These are phyloP conservation scores for Rhadina sibilatrix DNA, from an alignment of 2,113 vertebrate species.

Conservation along the genomic window DNA sequence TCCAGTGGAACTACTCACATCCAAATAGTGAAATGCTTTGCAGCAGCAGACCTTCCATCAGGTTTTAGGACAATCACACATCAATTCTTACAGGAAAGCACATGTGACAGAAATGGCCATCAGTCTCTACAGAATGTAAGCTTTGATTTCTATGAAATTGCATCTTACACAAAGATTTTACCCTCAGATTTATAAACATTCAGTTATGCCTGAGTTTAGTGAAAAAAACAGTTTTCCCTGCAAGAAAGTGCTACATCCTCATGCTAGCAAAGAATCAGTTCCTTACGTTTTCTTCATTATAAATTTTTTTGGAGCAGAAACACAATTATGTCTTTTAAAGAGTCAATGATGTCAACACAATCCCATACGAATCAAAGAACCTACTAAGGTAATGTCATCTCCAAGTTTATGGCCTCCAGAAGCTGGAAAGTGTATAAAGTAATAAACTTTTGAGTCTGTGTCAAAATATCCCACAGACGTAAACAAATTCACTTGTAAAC, in stretches of 20 bases:
- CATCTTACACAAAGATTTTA: neutral
- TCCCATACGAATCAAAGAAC: neutral
- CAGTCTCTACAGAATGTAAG: neutral
- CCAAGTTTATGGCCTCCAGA: neutral
- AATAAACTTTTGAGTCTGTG: neutral
- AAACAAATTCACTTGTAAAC: neutral
- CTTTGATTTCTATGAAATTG: neutral
- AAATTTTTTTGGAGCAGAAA: neutral
- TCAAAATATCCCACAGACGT: neutral
- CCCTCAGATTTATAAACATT: neutral
- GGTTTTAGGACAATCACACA: neutral
- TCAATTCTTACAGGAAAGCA: neutral
- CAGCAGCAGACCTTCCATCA: neutral
- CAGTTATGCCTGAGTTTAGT: neutral
- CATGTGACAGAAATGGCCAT: neutral
- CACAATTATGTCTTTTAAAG: neutral
- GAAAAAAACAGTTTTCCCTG: neutral
- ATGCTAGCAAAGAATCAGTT: rapidly evolving
- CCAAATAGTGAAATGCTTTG: neutral
- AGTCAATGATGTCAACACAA: neutral
- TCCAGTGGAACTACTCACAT: neutral
- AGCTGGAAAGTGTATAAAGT: rapidly evolving
- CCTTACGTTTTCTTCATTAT: neutral
- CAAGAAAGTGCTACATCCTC: neutral
- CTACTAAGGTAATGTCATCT: neutral